Percentiles rank a stretch among this genome's conserved stretches.
Conservation (phyloP, 35 echinoderm and acorn worm genomes). For the Hemicentrotus pulcherrimus region DNA sequence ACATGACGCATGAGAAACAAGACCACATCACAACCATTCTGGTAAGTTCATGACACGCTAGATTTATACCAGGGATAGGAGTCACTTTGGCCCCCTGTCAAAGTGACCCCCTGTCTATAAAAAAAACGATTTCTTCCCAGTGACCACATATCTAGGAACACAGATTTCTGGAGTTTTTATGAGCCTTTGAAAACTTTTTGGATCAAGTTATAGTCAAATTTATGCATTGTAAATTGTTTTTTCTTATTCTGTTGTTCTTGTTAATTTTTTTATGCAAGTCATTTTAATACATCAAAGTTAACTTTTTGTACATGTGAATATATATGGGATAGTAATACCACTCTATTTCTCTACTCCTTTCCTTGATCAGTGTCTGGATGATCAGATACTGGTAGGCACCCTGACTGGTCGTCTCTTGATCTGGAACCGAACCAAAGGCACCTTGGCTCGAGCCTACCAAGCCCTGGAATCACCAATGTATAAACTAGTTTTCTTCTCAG, state of each 20-base stretch:
- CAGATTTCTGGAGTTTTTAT: no score
- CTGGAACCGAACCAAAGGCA: not conserved
- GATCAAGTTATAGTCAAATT: no score
- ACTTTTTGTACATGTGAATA: no score
- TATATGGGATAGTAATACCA: not conserved
- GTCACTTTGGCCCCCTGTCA: not conserved
- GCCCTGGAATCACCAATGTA: not conserved
- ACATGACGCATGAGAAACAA: slow-evolving; percentile 26
- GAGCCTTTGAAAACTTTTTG: no score
- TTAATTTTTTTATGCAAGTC: no score
- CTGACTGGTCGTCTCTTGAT: slow-evolving; percentile 17
- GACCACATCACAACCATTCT: slow-evolving; percentile 43
- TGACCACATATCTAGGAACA: no score
- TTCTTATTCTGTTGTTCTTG: no score
- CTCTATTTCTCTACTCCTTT: not conserved
- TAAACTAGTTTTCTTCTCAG: not conserved
- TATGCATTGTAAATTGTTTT: no score
- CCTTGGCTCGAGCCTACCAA: not conserved
- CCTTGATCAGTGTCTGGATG: slow-evolving; percentile 9
- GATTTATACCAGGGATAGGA: not conserved
- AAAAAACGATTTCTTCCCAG: no score
- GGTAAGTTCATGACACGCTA: not conserved
- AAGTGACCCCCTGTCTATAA: no score
- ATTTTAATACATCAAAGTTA: no score
- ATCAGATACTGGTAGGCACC: slow-evolving; percentile 21